These are phyloP conservation scores for Cephus nigrinus DNA, from an alignment of 2,888 invertebrate species.

Conservation along the genomic window DNA sequence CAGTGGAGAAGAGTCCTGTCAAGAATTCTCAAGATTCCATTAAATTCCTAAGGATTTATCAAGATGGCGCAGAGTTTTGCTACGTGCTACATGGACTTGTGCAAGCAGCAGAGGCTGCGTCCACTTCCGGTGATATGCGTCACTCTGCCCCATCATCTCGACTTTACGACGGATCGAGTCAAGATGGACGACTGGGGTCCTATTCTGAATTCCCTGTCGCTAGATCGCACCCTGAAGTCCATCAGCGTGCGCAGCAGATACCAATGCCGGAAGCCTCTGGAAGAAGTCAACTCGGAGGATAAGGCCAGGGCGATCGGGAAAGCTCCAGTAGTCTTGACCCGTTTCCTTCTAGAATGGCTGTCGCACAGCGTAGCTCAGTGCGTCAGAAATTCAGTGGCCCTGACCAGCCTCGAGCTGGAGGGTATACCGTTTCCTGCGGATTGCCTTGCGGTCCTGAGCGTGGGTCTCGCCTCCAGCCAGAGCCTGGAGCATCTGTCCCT, in stretches of 20 bases:
- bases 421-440: conserved; percentile 78
- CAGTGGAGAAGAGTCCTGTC: too few relatives aligned
- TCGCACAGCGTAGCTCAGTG: conserved; percentile 75
- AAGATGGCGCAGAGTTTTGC: conserved; percentile 50
- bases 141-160: conserved; percentile 67
- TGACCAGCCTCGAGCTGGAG: conserved; percentile 75
- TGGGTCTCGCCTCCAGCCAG: conserved; percentile 74
- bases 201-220: conserved; percentile 77
- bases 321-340: conserved; percentile 75
- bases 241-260: conserved; percentile 75
- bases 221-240: conserved; percentile 78
- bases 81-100: conserved; percentile 59
- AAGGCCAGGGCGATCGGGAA: conserved; percentile 74
- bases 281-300: conserved; percentile 69
- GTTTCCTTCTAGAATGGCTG: conserved; percentile 76
- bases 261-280: conserved; percentile 70
- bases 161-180: conserved; percentile 81
- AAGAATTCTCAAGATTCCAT: too few relatives aligned
- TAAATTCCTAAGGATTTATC: conserved; percentile 8
- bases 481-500: conserved; percentile 77
- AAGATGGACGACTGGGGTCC: conserved; percentile 82
- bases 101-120: conserved; percentile 53
- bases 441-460: conserved; percentile 72
- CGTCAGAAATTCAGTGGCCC: conserved; percentile 72
- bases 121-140: conserved; percentile 60